Base-by-base conservation (phyloP, 2,888 invertebrate genomes). In the Philonicus albiceps region DNA sequence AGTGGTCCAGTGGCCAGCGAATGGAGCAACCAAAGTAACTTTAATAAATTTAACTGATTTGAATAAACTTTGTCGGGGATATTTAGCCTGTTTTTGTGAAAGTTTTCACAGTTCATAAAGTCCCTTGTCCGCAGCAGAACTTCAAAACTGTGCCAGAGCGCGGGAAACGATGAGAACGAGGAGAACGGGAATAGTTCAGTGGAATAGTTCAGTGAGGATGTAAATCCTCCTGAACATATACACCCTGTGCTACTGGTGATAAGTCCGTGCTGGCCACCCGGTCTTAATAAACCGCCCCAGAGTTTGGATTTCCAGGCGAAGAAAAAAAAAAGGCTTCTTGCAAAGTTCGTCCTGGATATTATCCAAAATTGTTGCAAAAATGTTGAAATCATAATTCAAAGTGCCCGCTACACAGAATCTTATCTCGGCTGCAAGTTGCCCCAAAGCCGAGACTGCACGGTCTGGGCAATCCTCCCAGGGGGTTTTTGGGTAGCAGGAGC, bases 361-460 rank as follows among this genome's bases (percentile, higher is more conserved):
- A 19, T 83, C 83, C 83, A 83, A 37, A 83, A 83, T 64, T 72
- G 72, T 40, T 64, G 37, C 83, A 64, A 83, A 83, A 83, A 55
- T 83, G 72, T 34, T 72, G 37, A 72, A 83, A 64, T 83, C 55
- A 83, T 83, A 83, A 37, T 83, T 83, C 72, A 83, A 83, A 83
- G 37, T 64, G 72, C 72, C 40, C 83, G 55, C 83, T 55, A 83
- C 83, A 83, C 40, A 30, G 49, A 64, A 72, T 72, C 64, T 83
- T 83, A 83, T 83, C 72, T 64, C 3, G 64, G 22, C 16, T 64
- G 83, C 64, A 83, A 83, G 31, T 72, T 83, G 72, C 83, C 37
- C 49, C 31, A 83, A 72, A 40, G 37, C 37, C n/a, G 11, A 40
- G n/a, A 81, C 72, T 34, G 22, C 64, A 83, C 8, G 72, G 30